phyloP scores from a whole-genome alignment of 2,888 invertebrate genomes.

The Augochlorella aurata region DNA sequence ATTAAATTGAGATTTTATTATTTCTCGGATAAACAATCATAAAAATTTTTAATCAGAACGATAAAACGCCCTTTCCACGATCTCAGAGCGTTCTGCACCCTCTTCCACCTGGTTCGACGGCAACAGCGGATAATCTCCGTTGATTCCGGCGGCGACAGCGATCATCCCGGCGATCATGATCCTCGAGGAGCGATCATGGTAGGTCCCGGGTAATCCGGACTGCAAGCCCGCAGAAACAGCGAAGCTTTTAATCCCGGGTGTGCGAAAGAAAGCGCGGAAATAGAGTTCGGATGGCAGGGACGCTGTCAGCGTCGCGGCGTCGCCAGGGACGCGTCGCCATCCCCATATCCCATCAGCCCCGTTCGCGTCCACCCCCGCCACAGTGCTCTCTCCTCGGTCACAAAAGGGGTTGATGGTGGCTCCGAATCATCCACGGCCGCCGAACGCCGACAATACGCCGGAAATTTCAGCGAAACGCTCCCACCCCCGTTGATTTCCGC shows the following conservation, averaged over 20 bases:
- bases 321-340: slow-evolving; percentile 75
- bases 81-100: background rate
- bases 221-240: slow-evolving; percentile 29
- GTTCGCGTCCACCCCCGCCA: slow-evolving; percentile 40
- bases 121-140: background rate
- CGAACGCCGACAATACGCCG: slow-evolving; percentile 73
- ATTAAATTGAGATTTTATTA: too few relatives aligned
- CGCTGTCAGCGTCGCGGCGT: slow-evolving; percentile 74
- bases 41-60: too few relatives aligned
- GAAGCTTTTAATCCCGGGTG: slow-evolving; percentile 70
- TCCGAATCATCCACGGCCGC: slow-evolving; percentile 62
- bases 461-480: slow-evolving; percentile 74
- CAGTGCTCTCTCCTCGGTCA: slow-evolving; percentile 39
- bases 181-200: background rate
- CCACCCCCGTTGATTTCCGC: slow-evolving; percentile 76
- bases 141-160: background rate
- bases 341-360: slow-evolving; percentile 67
- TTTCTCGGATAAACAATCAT: too few relatives aligned
- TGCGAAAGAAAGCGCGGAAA: slow-evolving; percentile 72
- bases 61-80: background rate
- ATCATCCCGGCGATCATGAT: background rate
- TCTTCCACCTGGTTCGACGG: background rate
- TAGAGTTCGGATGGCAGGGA: slow-evolving; percentile 58
- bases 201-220: background rate
- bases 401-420: slow-evolving; percentile 62